Percentiles rank a stretch among this genome's conserved stretches.
phyloP scores from a whole-genome alignment of 2,113 vertebrate species.

The Ictalurus furcatus region DNA sequence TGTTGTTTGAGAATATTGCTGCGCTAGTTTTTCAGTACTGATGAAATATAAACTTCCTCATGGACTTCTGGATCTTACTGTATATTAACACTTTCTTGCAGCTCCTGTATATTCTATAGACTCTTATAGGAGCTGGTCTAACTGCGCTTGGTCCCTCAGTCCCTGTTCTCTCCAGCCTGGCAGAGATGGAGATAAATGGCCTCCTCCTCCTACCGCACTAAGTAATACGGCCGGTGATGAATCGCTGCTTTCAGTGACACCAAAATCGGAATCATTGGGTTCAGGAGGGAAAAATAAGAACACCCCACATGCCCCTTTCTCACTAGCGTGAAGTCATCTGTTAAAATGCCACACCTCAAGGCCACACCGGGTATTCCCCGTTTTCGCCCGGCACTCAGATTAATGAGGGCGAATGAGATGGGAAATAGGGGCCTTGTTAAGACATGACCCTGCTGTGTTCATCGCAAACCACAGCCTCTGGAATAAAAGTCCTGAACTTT shows the following conservation, averaged over 20 bases:
- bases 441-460: slow-evolving; percentile 44
- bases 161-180: slow-evolving; percentile 66
- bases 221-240: slow-evolving; percentile 70
- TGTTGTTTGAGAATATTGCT: neutral
- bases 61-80: neutral
- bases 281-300: slow-evolving; percentile 61
- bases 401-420: slow-evolving; percentile 68
- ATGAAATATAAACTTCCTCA: neutral
- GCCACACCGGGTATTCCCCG: slow-evolving; percentile 62
- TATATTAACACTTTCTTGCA: neutral
- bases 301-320: slow-evolving; percentile 8
- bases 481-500: slow-evolving; percentile 14
- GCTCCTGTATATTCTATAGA: neutral
- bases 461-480: slow-evolving; percentile 2
- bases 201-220: slow-evolving; percentile 71
- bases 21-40: neutral
- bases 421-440: slow-evolving; percentile 54
- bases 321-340: slow-evolving; percentile 64
- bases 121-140: slow-evolving; percentile 17
- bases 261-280: slow-evolving; percentile 70
- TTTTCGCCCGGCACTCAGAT: slow-evolving; percentile 63
- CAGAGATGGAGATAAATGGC: slow-evolving; percentile 71
- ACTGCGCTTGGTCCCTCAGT: slow-evolving; percentile 43
- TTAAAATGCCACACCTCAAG: slow-evolving; percentile 65
- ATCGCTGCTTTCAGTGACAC: slow-evolving; percentile 68